Base-by-base conservation (phyloP, 2,113 vertebrate species). In the Natator depressus region DNA sequence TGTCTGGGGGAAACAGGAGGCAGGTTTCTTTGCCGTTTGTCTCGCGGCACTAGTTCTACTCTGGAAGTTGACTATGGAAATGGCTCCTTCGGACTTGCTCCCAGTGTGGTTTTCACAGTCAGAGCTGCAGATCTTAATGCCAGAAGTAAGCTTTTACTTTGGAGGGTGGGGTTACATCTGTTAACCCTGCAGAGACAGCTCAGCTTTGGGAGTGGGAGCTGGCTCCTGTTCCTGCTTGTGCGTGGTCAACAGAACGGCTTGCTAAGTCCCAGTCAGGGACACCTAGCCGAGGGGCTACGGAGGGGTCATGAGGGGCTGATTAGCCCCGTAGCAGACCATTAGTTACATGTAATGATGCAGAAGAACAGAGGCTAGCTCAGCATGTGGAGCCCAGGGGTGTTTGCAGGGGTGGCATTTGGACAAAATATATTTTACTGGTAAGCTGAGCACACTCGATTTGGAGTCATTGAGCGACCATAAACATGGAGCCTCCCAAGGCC, bases 51-150 rank as follows among this genome's bases (percentile, higher is more conserved):
- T 38, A 11, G 84, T 89, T 9, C 5, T 29, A 16, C 2, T 2
- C 17, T 6, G 46, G 47, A 46, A 8, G 46, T 46, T 16, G 46
- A 78, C 75, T 76, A 14, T 25, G 47, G 25, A 46, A 27, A 27
- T 78, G 75, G 6, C 19, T 91, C 79, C 53, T 92, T 62, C 75
- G 11, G 13, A 38, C 81, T 35, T 54, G n/a, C 83, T 88, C 16
- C 29, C 29, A 2, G 49, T 5, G 79, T 0, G 75, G 86, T 78
- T 31, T 4, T 80, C 0, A 0, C 84, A 50, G 89, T 54, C n/a
- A 0, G 72, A 3, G 62, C 49, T 16, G 85, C 72, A 38, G 2
- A 57, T 10, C 42, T 8, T 0, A 19, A 88, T 89, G 84, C 27
- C 42, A 84, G 38, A 11, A 35, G n/a, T 20, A 20, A 72, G 65